Evolutionary conservation across 2,113 vertebrate genomes (phyloP).

Genomic region (Probosciger aterrimus): DNA sequence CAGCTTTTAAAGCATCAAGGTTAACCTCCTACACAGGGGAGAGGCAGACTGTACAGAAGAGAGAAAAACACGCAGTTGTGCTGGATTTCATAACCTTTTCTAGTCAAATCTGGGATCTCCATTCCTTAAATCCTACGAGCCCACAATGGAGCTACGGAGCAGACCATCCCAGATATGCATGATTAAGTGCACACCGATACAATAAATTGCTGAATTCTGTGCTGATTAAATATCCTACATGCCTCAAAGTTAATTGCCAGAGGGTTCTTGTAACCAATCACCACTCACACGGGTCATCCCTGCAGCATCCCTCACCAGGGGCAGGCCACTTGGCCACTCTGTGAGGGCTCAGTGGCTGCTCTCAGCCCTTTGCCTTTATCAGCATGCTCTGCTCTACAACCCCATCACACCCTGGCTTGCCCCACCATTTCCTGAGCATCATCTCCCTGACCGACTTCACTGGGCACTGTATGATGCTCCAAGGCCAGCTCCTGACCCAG

Average conservation of each 20-base stretch:
- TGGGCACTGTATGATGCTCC: fast-evolving
- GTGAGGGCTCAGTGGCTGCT: background rate
- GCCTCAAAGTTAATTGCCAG: background rate
- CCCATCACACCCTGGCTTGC: background rate
- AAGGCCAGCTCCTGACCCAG: background rate
- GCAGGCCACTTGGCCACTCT: background rate
- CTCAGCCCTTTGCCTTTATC: background rate
- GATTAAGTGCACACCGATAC: background rate
- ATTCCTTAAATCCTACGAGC: background rate
- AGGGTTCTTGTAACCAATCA: background rate
- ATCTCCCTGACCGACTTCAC: fast-evolving
- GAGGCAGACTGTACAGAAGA: background rate
- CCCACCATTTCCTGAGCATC: background rate
- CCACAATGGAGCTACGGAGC: fast-evolving
- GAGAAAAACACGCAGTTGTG: fast-evolving
- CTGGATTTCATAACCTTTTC: background rate
- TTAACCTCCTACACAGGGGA: background rate
- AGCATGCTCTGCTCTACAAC: background rate
- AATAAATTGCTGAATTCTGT: fast-evolving
- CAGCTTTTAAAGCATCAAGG: background rate
- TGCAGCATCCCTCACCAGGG: background rate
- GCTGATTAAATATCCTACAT: background rate
- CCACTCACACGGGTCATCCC: background rate
- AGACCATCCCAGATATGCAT: background rate
- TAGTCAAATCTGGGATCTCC: background rate